A percentile compares a stretch with the other conserved stretches of the same genome.
Evolutionary conservation across 2,888 invertebrate species (phyloP).

Genomic region (Ephialtes manifestator): DNA sequence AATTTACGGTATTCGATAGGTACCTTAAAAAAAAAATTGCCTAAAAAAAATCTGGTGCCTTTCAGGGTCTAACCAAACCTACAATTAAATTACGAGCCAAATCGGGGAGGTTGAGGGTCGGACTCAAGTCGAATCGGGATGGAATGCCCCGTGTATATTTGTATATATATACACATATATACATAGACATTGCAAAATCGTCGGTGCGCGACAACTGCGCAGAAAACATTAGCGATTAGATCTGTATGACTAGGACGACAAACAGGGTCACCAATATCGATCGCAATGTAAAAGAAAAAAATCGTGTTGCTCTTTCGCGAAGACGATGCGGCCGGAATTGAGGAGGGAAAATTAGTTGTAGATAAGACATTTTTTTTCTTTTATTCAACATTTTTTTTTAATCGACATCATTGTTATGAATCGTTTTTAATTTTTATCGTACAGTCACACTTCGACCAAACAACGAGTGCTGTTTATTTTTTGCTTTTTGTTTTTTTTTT

Average conservation of each 20-base stretch:
- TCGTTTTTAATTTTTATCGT: constrained; percentile 11
- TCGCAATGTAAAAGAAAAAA: neutral
- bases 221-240: constrained; percentile 48
- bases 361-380: constrained; percentile 36
- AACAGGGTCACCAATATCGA: constrained; percentile 34
- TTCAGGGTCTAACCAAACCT: too few species aligned
- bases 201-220: constrained; percentile 44
- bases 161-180: neutral
- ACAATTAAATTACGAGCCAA: too few species aligned
- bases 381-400: constrained; percentile 53
- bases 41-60: too few species aligned
- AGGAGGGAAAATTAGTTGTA: neutral
- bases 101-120: too few species aligned
- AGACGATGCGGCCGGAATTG: neutral
- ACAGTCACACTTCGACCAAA: constrained; percentile 23
- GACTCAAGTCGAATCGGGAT: too few species aligned
- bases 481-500: neutral
- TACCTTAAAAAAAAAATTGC: too few species aligned
- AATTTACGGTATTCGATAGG: too few species aligned
- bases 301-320: neutral
- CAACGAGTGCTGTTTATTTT: neutral
- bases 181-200: neutral
- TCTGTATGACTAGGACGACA: constrained; percentile 22
- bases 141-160: too few species aligned
- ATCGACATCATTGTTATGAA: constrained; percentile 33